phyloP scores from a whole-genome alignment of 2,888 invertebrate genomes.

The Tetropium fuscum region DNA sequence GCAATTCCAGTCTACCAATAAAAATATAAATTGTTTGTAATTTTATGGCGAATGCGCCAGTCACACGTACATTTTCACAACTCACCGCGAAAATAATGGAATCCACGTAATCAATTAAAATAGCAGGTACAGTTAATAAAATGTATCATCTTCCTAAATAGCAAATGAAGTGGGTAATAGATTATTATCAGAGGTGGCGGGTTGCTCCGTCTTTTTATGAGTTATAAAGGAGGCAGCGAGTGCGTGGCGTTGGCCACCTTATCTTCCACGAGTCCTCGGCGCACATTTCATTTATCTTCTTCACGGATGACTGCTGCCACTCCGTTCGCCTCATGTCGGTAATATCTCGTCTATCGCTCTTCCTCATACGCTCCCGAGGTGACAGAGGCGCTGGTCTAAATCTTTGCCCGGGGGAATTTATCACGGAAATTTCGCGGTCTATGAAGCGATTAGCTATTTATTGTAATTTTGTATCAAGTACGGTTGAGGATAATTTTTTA shows the following conservation, averaged over 20 bases:
- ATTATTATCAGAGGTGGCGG: slow-evolving; percentile 30
- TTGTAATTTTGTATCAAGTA: no score
- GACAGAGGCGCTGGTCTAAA: slow-evolving; percentile 15
- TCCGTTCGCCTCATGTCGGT: slow-evolving; percentile 53
- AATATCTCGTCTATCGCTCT: slow-evolving; percentile 33
- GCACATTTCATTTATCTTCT: slow-evolving; percentile 62
- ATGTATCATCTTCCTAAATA: slow-evolving; percentile 26
- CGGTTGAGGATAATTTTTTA: no score
- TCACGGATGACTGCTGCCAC: slow-evolving; percentile 63
- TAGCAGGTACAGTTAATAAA: slow-evolving; percentile 9
- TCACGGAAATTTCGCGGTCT: not conserved
- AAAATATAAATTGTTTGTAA: no score
- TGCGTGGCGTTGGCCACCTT: slow-evolving; percentile 31
- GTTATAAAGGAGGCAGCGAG: slow-evolving; percentile 25
- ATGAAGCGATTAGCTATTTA: no score
- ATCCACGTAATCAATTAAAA: slow-evolving; percentile 5
- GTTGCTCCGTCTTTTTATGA: slow-evolving; percentile 17
- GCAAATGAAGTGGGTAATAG: slow-evolving; percentile 33
- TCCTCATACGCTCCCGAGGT: slow-evolving; percentile 18
- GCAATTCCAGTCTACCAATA: no score
- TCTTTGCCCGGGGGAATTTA: slow-evolving; percentile 11
- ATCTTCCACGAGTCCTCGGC: slow-evolving; percentile 32
- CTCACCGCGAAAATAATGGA: not conserved
- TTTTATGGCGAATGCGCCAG: not conserved
- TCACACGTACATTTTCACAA: not conserved